Evolutionary conservation across 37 sponge, comb jelly and placozoan species (phyloP).

Genomic region (Oscarella lobularis): DNA sequence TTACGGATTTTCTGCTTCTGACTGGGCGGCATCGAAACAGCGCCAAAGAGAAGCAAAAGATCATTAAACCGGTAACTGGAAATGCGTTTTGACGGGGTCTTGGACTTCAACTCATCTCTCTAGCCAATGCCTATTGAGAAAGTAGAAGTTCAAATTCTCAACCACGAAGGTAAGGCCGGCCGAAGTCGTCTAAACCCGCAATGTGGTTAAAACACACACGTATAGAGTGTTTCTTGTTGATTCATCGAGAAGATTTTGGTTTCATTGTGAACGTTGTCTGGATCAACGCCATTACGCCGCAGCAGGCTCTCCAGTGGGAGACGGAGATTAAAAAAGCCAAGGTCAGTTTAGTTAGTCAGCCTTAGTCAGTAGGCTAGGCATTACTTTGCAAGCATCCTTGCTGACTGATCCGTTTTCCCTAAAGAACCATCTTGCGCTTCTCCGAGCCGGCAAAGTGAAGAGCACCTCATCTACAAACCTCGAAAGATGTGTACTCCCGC

Average conservation of each 20-base stretch:
- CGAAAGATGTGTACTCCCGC: no score
- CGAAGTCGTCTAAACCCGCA: no score
- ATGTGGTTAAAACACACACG: no score
- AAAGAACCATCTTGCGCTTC: no score
- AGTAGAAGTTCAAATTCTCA: no score
- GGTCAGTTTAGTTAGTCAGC: no score
- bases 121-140: neutral
- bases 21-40: neutral
- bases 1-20: neutral
- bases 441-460: neutral
- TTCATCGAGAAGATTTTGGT: neutral
- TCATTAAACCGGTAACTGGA: neutral
- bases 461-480: neutral
- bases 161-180: no score
- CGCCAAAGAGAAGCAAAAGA: neutral
- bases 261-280: neutral
- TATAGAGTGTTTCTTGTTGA: constrained; percentile 4
- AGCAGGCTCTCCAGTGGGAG: neutral
- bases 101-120: no score
- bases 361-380: neutral
- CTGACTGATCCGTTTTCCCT: no score
- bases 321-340: neutral
- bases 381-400: no score
- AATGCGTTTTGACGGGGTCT: no score
- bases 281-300: neutral